These are phyloP conservation scores for Deilephila porcellus DNA, from an alignment of 2,888 invertebrate species.

Conservation along the genomic window DNA sequence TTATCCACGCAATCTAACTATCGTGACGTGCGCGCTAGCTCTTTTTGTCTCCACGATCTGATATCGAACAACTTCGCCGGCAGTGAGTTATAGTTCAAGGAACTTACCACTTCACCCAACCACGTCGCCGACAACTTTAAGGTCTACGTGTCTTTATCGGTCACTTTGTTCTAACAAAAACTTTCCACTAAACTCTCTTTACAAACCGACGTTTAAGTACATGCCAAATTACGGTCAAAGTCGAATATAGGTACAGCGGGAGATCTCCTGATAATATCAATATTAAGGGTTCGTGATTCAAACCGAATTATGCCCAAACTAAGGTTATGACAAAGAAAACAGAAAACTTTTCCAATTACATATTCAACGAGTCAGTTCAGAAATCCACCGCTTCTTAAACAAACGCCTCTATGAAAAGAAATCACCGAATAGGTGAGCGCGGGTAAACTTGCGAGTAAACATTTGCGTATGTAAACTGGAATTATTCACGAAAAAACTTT, in stretches of 20 bases:
- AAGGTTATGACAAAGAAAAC: constrained; percentile 63
- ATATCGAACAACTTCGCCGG: constrained; percentile 62
- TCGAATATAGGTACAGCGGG: constrained; percentile 37
- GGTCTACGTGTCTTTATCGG: constrained; percentile 57
- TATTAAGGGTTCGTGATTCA: constrained; percentile 39
- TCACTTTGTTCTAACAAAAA: constrained; percentile 51
- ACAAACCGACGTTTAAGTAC: constrained; percentile 33
- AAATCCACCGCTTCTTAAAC: constrained; percentile 73
- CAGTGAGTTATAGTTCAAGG: constrained; percentile 65
- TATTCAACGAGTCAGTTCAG: constrained; percentile 72
- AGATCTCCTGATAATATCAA: constrained; percentile 35
- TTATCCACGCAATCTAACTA: constrained; percentile 68
- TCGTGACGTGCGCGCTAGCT: constrained; percentile 59
- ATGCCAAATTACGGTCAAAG: constrained; percentile 34
- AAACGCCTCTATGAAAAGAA: constrained; percentile 80
- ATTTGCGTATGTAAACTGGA: constrained; percentile 85
- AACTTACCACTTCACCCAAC: constrained; percentile 64
- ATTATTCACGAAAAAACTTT: constrained; percentile 85
- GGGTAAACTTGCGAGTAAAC: constrained; percentile 82
- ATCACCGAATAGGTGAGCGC: constrained; percentile 83
- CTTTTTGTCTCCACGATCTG: constrained; percentile 71
- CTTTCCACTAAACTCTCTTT: constrained; percentile 42
- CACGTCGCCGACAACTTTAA: constrained; percentile 56
- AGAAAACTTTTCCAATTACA: constrained; percentile 79
- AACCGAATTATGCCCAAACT: constrained; percentile 53